Evolutionary conservation across 1,140 invertebrate species (phyloP).

Genomic region (Augochlora pura): DNA sequence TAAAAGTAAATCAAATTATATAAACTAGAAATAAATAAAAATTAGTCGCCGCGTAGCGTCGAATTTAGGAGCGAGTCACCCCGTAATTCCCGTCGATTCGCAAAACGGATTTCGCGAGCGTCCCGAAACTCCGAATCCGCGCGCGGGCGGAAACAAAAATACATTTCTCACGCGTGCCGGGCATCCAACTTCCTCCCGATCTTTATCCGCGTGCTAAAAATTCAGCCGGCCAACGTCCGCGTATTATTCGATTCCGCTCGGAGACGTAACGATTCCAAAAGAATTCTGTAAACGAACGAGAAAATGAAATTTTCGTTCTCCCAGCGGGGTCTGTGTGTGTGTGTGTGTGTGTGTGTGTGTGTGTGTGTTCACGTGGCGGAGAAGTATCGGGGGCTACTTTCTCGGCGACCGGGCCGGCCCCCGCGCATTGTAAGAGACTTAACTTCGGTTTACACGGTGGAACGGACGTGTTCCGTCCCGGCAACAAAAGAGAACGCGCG

Average conservation of each 20-base stretch:
- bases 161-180: no score
- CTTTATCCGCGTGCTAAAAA: not conserved
- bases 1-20: no score
- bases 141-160: no score
- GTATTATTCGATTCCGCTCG: conserved; percentile 7
- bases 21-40: no score
- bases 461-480: conserved; percentile 12
- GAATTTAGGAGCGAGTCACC: no score
- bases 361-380: not conserved
- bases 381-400: not conserved
- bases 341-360: no score
- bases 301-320: conserved; percentile 21
- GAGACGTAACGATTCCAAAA: not conserved
- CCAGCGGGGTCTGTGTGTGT: no score
- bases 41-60: no score
- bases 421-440: conserved; percentile 12
- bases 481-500: conserved; percentile 12
- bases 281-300: not conserved
- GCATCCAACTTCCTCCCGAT: no score
- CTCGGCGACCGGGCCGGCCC: no score
- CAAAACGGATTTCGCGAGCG: no score
- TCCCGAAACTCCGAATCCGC: no score
- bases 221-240: not conserved
- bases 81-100: not conserved
- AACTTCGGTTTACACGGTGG: conserved; percentile 26